Evolutionary conservation across 1,140 invertebrate genomes (phyloP).

Genomic region (Galleria mellonella): DNA sequence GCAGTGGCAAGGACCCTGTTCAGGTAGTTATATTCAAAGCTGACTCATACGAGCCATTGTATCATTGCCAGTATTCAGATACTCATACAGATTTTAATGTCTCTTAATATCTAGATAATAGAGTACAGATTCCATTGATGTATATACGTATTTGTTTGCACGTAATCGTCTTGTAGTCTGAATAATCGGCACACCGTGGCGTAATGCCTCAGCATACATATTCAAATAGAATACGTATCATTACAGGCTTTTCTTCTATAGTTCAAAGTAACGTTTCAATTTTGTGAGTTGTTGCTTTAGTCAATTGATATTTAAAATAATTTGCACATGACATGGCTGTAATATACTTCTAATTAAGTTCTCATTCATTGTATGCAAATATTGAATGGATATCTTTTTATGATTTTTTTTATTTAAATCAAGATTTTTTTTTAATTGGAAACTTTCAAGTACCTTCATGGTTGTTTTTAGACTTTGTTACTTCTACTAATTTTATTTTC

Average conservation of each 20-base stretch:
- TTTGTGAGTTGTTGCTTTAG: no score
- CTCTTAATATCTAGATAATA: slow-evolving; percentile 9
- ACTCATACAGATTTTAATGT: slow-evolving; percentile 15
- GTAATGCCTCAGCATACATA: slow-evolving; percentile 16
- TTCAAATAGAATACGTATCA: slow-evolving; percentile 47
- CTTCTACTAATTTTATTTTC: no score
- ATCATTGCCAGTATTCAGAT: slow-evolving; percentile 30
- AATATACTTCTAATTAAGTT: no score
- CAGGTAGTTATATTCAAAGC: slow-evolving; percentile 1
- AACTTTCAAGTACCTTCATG: no score
- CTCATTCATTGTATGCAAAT: no score
- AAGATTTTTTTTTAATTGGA: no score
- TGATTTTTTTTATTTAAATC: no score
- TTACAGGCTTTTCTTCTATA: background rate
- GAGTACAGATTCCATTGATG: slow-evolving; percentile 26
- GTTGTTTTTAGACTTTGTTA: no score
- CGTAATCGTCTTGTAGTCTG: slow-evolving; percentile 46
- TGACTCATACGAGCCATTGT: slow-evolving; percentile 53
- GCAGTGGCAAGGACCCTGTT: background rate
- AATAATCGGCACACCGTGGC: slow-evolving; percentile 48
- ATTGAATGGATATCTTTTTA: no score
- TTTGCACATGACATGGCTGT: no score
- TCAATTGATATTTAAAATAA: no score
- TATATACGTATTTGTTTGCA: slow-evolving; percentile 15
- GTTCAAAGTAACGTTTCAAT: background rate